Evolutionary conservation across 2,888 invertebrate genomes (phyloP).

Genomic region (Napeogenes sylphis): DNA sequence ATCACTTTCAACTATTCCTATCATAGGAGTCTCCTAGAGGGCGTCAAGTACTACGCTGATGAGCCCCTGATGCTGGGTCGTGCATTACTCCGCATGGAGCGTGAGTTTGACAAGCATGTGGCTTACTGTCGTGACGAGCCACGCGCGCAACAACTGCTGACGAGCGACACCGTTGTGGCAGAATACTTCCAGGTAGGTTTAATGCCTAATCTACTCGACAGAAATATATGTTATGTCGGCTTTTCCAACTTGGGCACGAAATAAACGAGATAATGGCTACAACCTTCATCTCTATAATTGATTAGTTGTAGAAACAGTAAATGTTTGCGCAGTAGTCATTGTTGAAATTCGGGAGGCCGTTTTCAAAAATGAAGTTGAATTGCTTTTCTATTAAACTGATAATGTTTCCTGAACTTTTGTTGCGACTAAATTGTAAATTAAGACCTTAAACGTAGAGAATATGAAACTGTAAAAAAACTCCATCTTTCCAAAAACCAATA

Average conservation of each 20-base stretch:
- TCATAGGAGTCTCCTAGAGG: slow-evolving; percentile 90
- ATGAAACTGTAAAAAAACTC: not conserved
- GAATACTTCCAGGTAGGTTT: slow-evolving; percentile 87
- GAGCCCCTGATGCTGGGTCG: slow-evolving; percentile 93
- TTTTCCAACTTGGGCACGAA: no score
- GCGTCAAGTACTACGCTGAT: slow-evolving; percentile 93
- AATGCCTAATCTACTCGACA: not conserved
- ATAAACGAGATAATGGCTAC: no score
- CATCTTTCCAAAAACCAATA: not conserved
- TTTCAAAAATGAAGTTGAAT: no score
- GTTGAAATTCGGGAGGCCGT: no score
- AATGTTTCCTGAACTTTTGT: not conserved
- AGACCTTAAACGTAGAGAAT: not conserved
- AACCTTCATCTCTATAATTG: no score
- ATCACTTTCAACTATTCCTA: no score
- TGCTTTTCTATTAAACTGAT: no score
- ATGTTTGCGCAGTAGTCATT: no score
- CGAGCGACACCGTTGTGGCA: slow-evolving; percentile 81
- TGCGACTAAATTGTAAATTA: not conserved
- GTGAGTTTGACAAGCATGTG: slow-evolving; percentile 96
- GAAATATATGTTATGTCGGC: no score
- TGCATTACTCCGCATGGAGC: slow-evolving; percentile 91
- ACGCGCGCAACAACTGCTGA: slow-evolving; percentile 87
- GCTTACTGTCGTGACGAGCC: slow-evolving; percentile 93
- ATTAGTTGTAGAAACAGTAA: no score